A percentile compares a stretch with the other conserved stretches of the same genome.
phyloP scores from a whole-genome alignment of 2,113 vertebrate species.

The Urocolius indicus region DNA sequence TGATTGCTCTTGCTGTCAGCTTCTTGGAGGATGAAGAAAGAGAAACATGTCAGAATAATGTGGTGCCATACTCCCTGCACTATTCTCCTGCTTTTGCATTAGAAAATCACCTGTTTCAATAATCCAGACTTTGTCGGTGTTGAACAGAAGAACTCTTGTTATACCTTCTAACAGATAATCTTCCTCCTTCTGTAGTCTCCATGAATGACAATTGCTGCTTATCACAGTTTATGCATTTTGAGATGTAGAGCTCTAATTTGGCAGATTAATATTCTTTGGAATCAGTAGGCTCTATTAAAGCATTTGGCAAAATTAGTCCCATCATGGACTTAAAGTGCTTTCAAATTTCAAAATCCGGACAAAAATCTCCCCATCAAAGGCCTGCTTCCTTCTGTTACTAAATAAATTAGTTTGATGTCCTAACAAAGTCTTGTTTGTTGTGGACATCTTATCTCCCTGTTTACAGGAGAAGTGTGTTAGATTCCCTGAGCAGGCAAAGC shows the following conservation, averaged over 20 bases:
- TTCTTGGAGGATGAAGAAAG: neutral
- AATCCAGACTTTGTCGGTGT: neutral
- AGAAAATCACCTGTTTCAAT: neutral
- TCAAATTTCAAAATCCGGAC: neutral
- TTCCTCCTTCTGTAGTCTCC: neutral
- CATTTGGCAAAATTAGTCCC: neutral
- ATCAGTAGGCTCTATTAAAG: neutral
- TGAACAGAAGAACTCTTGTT: neutral
- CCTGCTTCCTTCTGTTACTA: neutral
- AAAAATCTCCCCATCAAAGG: neutral
- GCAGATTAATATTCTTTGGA: neutral
- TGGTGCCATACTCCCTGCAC: neutral
- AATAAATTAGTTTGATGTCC: neutral
- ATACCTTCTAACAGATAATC: neutral
- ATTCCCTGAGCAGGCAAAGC: neutral
- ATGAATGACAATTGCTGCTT: conserved; percentile 2
- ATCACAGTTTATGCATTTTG: neutral
- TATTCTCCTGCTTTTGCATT: neutral
- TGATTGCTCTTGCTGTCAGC: conserved; percentile 24
- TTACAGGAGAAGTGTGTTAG: neutral
- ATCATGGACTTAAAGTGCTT: neutral
- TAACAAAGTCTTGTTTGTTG: neutral
- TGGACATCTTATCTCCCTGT: neutral
- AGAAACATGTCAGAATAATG: neutral
- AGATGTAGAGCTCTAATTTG: neutral